phyloP scores from a whole-genome alignment of 2,888 invertebrate genomes.

The Conops quadrifasciatus region DNA sequence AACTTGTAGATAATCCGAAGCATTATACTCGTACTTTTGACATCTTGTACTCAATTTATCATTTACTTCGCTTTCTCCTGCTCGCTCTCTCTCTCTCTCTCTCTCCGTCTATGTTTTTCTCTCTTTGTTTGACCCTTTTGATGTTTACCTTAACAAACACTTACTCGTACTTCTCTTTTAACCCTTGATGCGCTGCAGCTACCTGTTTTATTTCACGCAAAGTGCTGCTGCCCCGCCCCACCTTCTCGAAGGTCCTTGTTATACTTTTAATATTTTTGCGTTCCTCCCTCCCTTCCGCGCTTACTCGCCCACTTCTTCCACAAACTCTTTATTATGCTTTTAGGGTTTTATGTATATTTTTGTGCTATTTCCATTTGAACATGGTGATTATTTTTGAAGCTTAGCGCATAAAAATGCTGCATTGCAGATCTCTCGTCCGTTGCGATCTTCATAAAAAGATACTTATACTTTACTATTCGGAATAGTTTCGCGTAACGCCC shows the following conservation, averaged over 20 bases:
- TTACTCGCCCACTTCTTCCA: no score
- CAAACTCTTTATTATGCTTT: no score
- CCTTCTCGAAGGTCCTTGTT: no score
- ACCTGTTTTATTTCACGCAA: background rate
- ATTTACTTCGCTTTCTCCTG: background rate
- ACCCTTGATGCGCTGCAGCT: no score
- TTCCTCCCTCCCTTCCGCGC: no score
- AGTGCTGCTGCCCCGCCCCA: no score
- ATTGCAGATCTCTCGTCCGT: constrained; percentile 17
- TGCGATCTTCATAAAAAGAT: background rate
- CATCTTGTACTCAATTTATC: constrained; percentile 28
- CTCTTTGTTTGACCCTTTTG: background rate
- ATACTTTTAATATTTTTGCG: no score
- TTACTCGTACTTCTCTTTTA: background rate
- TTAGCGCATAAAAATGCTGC: constrained; percentile 17
- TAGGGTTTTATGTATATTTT: no score
- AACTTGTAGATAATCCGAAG: constrained; percentile 23
- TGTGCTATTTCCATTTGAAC: no score
- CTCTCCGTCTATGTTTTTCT: background rate
- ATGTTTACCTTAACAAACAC: background rate
- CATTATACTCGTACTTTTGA: constrained; percentile 33
- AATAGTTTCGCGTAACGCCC: constrained; percentile 12
- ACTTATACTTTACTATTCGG: background rate
- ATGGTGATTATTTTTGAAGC: constrained; percentile 14
- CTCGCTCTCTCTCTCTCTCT: background rate